Evolutionary conservation across 2,797 vertebrate genomes (phyloP).

Genomic region (Smutsia gigantea): DNA sequence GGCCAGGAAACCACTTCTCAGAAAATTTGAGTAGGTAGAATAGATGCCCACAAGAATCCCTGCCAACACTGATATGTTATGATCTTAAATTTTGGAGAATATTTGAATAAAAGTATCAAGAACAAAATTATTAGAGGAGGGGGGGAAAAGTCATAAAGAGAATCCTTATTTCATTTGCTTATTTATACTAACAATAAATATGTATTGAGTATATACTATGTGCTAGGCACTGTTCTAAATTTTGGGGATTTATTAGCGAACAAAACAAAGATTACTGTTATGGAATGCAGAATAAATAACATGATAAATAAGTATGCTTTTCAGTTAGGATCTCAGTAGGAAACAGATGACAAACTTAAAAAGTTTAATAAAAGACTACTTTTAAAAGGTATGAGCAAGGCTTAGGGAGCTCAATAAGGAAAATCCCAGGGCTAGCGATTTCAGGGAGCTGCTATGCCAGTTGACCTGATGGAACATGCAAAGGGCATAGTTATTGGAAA

Average conservation of each 20-base stretch:
- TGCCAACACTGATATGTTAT: background rate
- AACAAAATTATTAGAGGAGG: background rate
- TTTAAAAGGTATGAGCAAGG: background rate
- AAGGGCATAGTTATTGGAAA: background rate
- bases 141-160: background rate
- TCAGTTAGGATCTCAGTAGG: background rate
- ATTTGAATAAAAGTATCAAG: background rate
- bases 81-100: background rate
- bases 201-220: background rate
- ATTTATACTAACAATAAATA: background rate
- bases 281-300: background rate
- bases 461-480: background rate
- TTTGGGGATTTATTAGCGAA: background rate
- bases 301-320: background rate
- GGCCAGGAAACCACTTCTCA: background rate
- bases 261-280: background rate
- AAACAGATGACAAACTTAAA: background rate
- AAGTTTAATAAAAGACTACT: background rate
- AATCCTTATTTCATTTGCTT: background rate
- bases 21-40: background rate
- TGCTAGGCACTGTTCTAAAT: background rate
- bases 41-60: background rate
- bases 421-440: background rate
- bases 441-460: background rate
- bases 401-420: background rate